Conservation (phyloP, 2,113 vertebrate species). For the Podocnemis expansa region DNA sequence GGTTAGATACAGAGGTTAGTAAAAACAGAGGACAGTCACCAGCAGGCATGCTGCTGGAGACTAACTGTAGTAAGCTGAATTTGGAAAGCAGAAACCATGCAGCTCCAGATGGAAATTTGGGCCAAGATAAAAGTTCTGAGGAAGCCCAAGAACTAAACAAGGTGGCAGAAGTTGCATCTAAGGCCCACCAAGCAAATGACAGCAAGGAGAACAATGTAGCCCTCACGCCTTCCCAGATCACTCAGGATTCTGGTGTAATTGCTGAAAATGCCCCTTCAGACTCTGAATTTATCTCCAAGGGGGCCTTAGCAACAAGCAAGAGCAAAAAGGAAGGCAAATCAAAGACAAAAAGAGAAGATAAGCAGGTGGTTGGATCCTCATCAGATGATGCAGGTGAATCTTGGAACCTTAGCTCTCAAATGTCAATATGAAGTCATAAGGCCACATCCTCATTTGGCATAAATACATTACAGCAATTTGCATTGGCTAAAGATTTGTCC, state of each 20-base stretch:
- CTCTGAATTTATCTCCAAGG: neutral
- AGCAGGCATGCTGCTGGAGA: neutral
- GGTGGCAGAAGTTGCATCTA: neutral
- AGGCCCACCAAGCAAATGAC: neutral
- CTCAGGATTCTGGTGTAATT: neutral
- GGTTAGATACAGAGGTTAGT: neutral
- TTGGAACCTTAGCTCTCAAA: neutral
- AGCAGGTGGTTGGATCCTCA: neutral
- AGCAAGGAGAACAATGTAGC: neutral
- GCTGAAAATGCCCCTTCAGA: neutral
- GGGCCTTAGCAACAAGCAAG: neutral
- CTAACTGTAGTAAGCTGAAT: neutral
- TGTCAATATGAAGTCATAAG: accelerated
- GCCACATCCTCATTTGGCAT: accelerated
- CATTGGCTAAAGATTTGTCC: neutral
- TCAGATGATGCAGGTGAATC: neutral
- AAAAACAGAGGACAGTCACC: neutral
- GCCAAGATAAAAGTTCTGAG: neutral
- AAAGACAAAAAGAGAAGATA: accelerated
- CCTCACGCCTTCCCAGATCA: neutral
- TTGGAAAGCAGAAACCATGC: accelerated
- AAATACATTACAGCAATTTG: neutral
- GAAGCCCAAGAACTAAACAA: neutral
- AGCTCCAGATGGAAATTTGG: neutral
- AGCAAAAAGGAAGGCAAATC: neutral